Evolutionary conservation across 2,888 invertebrate genomes (phyloP), one percentile per base, ranked within the genome.

Genomic region (Pachydiplax longipennis): DNA sequence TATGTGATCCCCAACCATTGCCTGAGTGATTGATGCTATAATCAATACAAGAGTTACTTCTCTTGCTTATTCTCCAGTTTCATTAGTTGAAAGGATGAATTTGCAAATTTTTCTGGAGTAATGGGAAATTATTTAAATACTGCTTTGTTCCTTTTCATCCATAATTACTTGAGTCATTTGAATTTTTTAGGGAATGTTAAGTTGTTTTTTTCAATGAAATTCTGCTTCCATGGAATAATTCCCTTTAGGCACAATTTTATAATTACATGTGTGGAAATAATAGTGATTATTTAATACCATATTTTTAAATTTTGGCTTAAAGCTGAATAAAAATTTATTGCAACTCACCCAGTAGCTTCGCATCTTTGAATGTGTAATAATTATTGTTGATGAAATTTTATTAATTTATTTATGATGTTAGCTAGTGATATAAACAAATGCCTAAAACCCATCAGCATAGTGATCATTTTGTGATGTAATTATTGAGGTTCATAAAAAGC

Each of bases 1-100:
- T 65, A 87, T 87, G 87, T 87, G 87, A 87, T 87, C 40, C 87
- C 87, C 87, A 87, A 61, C 87, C 87, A 87, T 37, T 87, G 61
- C 35, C 61, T 61, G 87, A 87, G n/a, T 73, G 31, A 31, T 73
- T 73, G 73, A 31, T 73, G 73, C 73, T 73, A n/a, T 25, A 73
- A 73, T 31, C 12, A 73, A 31, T 31, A 1, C 8, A 31, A 73
- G 25, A 73, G 25, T 73, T 73, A 18, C 53, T 53, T 53, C 53
- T 53, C 53, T 53, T 53, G 15, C 53, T 53, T 53, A 18, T 18
- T 53, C 53, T 53, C 53, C 18, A 18, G 53, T 53, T 53, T 53
- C 15, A 53, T 53, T 18, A 53, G 53, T 53, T 53, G 53, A 53
- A 18, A 53, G 18, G 53, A 18, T 73, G 73, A 73, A n/a, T 65